Base-by-base conservation (phyloP, 2,113 vertebrate genomes). In the Dasyprocta punctata region DNA sequence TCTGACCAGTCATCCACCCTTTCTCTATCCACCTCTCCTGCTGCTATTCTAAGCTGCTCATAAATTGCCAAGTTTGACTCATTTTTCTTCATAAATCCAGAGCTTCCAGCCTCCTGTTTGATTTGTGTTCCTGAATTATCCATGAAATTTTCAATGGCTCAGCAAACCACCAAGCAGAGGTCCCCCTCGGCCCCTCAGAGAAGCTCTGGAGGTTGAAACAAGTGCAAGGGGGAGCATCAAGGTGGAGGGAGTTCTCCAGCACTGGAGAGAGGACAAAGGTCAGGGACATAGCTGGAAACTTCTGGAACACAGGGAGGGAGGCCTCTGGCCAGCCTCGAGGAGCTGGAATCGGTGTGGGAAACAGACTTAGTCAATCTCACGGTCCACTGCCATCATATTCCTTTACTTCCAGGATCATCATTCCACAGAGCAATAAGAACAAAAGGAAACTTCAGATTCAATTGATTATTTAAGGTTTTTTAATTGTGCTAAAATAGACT, bases 71-170 rank as follows among this genome's bases (percentile, higher is more conserved):
- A 60, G 61, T 97, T 93, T 87, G 92, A 90, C 95, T 98, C 96
- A 93, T 96, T 96, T 97, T 94, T 96, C 94, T 93, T 93, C 95
- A 97, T 97, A 98, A 98, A 98, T 97, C 75, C 86, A 92, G 93
- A 96, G 91, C 89, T 96, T 98, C 93, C 90, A 96, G 80, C 56
- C 93, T 93, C 91, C 86, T 94, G 17, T 96, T 97, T 97, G 97
- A 98, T 96, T 98, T 96, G 89, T 97, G 94, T 95, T 96, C 89
- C 77, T 98, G 96, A 98, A 97, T 98, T 95, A 97, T 96, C 97
- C 95, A 98, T 95, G 98, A 98, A 94, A 90, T 97, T 93, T 98
- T 96, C 95, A 93, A 75, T 97, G 91, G 83, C 92, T 97, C 92
- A 54, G 81, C 2, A 22, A 92, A 87, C 92, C 44, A 75, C 38